These are phyloP conservation scores for Polypedilum vanderplanki DNA, from an alignment of 1,140 invertebrate species.

Conservation along the genomic window DNA sequence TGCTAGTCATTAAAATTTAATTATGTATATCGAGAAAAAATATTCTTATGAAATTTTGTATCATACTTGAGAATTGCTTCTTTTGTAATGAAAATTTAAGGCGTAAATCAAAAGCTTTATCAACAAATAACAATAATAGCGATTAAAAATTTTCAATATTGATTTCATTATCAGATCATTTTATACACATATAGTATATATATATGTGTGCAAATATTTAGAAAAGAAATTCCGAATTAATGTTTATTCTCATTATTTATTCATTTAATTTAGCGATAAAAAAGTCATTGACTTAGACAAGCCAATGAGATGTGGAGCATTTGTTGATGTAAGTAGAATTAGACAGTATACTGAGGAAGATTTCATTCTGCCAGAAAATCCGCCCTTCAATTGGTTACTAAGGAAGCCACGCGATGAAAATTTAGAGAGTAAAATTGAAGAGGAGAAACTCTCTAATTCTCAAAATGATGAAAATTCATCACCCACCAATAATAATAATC, in stretches of 20 bases:
- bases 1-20: no score
- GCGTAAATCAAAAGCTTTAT: no score
- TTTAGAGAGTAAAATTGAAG: not conserved
- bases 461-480: conserved; percentile 15
- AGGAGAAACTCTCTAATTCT: not conserved
- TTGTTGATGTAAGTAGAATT: conserved; percentile 49
- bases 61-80: no score
- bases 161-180: not conserved
- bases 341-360: conserved; percentile 52
- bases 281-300: conserved; percentile 54
- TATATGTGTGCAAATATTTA: not conserved
- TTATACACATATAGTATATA: not conserved
- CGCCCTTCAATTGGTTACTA: conserved; percentile 59
- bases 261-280: conserved; percentile 46
- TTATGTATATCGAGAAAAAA: no score
- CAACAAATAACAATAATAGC: no score
- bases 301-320: conserved; percentile 61
- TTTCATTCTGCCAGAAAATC: conserved; percentile 55
- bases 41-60: no score
- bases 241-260: not conserved
- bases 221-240: no score
- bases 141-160: not conserved
- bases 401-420: conserved; percentile 36
- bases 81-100: no score
- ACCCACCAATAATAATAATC: conserved; percentile 35